These are phyloP conservation scores for Ennomos quercinarius DNA, from an alignment of 2,888 invertebrate genomes.

Conservation along the genomic window DNA sequence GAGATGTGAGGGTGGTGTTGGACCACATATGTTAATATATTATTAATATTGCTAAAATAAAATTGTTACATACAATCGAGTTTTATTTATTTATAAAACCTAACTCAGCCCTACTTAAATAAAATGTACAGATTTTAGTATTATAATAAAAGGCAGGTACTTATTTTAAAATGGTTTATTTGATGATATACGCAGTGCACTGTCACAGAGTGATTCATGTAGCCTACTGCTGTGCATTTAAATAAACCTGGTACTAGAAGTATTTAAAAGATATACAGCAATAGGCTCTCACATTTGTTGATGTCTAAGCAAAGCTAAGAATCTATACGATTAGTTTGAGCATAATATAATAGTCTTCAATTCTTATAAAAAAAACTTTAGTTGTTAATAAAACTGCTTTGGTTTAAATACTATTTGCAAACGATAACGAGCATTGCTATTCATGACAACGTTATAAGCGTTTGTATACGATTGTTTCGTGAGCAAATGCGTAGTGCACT, in stretches of 20 bases:
- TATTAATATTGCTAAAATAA: conserved; percentile 85
- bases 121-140: not conserved
- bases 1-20: conserved; percentile 80
- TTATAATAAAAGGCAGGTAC: conserved; percentile 35
- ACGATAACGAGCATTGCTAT: not conserved
- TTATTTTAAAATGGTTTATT: conserved; percentile 75
- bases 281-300: conserved; percentile 48
- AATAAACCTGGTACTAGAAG: conserved; percentile 5
- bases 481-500: conserved; percentile 63
- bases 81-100: conserved; percentile 55
- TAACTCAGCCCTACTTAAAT: conserved; percentile 3
- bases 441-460: conserved; percentile 3
- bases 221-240: conserved; percentile 51
- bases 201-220: conserved; percentile 51
- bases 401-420: not conserved
- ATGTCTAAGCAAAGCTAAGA: conserved; percentile 48
- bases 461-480: conserved; percentile 27
- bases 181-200: conserved; percentile 58
- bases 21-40: conserved; percentile 86
- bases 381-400: not conserved
- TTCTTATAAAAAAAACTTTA: not conserved
- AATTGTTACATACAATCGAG: conserved; percentile 81
- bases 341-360: conserved; percentile 13
- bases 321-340: conserved; percentile 31
- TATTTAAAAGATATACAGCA: conserved; percentile 45